These are phyloP conservation scores for Mesembrinibis cayennensis DNA, from an alignment of 2,113 vertebrate species.

Conservation along the genomic window DNA sequence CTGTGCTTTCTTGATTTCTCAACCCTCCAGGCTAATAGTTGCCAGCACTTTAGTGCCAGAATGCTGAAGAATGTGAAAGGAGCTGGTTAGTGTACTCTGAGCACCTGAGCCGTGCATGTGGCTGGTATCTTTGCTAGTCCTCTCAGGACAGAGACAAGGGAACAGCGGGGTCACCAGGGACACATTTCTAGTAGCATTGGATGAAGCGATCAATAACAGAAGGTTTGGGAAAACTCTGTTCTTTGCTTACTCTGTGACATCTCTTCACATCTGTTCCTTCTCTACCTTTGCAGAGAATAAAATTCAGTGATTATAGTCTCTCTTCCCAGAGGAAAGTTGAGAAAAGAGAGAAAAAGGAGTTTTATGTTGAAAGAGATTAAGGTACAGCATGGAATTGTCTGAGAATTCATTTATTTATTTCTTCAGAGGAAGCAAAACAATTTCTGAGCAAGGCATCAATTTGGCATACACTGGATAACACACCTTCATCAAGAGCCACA, in stretches of 20 bases:
- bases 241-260: not conserved
- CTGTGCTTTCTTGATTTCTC: not conserved
- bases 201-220: not conserved
- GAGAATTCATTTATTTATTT: not conserved
- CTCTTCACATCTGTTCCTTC: not conserved
- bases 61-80: not conserved
- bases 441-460: not conserved
- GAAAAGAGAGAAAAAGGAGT: not conserved
- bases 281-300: not conserved
- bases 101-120: not conserved
- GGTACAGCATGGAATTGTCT: not conserved
- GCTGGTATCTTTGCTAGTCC: not conserved
- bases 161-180: not conserved
- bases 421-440: not conserved
- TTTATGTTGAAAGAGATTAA: not conserved
- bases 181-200: not conserved
- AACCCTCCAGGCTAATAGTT: not conserved
- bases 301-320: not conserved
- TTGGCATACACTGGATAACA: not conserved
- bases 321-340: not conserved
- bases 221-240: not conserved
- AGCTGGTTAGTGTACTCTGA: not conserved
- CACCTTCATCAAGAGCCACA: not conserved
- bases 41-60: not conserved
- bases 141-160: not conserved